Conservation (phyloP, 1,140 invertebrate genomes). For the Danaus melanippus region DNA sequence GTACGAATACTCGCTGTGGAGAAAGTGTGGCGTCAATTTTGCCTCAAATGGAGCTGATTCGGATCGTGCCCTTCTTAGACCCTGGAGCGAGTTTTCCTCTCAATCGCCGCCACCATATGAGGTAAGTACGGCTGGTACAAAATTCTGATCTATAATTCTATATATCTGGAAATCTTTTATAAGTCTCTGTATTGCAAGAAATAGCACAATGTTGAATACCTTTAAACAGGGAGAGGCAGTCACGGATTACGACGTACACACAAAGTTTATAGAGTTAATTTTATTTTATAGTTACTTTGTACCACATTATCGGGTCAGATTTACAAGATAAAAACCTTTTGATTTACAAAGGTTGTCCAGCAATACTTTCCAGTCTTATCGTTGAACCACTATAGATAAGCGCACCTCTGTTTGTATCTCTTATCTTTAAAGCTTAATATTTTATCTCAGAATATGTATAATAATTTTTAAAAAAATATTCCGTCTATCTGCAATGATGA, state of each 20-base stretch:
- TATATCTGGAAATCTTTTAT: slow-evolving; percentile 50
- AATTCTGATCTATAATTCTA: slow-evolving; percentile 31
- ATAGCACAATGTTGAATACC: slow-evolving; percentile 41
- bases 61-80: slow-evolving; percentile 60
- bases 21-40: slow-evolving; percentile 64
- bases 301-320: not conserved
- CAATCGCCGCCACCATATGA: slow-evolving; percentile 36
- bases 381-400: slow-evolving; percentile 21
- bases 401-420: slow-evolving; percentile 33
- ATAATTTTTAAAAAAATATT: no score
- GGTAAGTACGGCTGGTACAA: slow-evolving; percentile 31
- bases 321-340: slow-evolving; percentile 15
- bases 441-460: no score
- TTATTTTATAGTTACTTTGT: slow-evolving; percentile 26
- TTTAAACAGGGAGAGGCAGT: slow-evolving; percentile 33
- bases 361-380: slow-evolving; percentile 40
- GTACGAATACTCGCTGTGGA: slow-evolving; percentile 72
- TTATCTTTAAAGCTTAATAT: slow-evolving; percentile 9
- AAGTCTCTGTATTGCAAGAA: slow-evolving; percentile 30
- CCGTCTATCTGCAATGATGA: no score
- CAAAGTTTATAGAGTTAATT: slow-evolving; percentile 28
- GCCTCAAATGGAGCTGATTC: slow-evolving; percentile 53
- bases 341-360: slow-evolving; percentile 14
- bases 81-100: slow-evolving; percentile 55
- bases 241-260: slow-evolving; percentile 26